Base-by-base conservation (phyloP, 2,113 vertebrate genomes). In the Megaceryle torquata region DNA sequence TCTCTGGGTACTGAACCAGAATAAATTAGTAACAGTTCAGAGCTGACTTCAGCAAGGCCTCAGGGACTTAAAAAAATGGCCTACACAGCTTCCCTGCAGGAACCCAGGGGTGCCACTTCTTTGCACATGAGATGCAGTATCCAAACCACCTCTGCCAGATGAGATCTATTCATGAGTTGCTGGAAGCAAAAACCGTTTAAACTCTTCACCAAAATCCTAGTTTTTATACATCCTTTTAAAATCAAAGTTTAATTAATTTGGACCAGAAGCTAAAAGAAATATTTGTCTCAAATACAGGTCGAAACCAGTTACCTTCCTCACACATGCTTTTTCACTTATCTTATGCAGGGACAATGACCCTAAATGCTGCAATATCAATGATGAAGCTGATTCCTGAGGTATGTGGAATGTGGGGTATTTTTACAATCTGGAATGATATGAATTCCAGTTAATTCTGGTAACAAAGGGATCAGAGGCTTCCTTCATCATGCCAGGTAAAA, bases 401-500 rank as follows among this genome's bases (percentile, higher is more conserved):
- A 83, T 71, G 46, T 88, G 56, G 75, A 89, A 74, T 1, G 0
- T 4, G 10, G 28, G 17, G 35, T 76, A 85, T 77, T 95, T 90
- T 90, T 80, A 76, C 1, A 1, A 84, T 75, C 61, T 74, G 48
- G 69, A 93, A 86, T 60, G 11, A 79, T 61, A 84, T 15, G 22
- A 87, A 93, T 93, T 87, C 48, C 57, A 76, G 83, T 69, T 92
- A 82, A 93, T 65, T 86, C 50, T 75, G 89, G 48, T 56, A 85
- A 91, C 75, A 89, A 82, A 91, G 77, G 80, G 39, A 93, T 86
- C 81, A 89, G 60, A 91, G 65, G 12, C 39, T 95, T 93, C 77
- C 77, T 67, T 92, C 80, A 67, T 51, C 57, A 43, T 64, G 91
- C 91, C 93, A 97, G 83, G 94, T 82, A 95, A 95, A 95, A 94